Conservation (phyloP, 2,113 vertebrate species). For the Pterocles orientalis region DNA sequence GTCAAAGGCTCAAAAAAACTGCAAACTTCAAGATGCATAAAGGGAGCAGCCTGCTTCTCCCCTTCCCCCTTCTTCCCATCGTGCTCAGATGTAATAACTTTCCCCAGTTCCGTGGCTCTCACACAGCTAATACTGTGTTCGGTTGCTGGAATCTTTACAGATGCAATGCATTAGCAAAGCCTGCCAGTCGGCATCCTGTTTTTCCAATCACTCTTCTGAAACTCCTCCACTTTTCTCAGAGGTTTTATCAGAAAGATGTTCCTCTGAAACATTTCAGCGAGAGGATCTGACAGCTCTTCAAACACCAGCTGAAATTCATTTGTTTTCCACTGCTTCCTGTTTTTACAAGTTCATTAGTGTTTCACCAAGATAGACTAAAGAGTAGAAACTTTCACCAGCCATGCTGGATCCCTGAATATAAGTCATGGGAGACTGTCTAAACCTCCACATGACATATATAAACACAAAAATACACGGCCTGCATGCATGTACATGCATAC, state of each 20-base stretch:
- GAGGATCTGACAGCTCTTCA: slow-evolving; percentile 75
- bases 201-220: slow-evolving; percentile 73
- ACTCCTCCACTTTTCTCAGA: slow-evolving; percentile 82
- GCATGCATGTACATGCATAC: background rate
- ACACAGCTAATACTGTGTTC: slow-evolving; percentile 23
- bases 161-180: slow-evolving; percentile 63
- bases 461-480: background rate
- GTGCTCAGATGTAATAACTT: slow-evolving; percentile 63
- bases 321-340: slow-evolving; percentile 74
- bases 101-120: slow-evolving; percentile 32
- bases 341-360: slow-evolving; percentile 71
- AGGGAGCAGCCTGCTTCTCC: background rate
- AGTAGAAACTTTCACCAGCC: slow-evolving; percentile 48
- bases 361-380: slow-evolving; percentile 61
- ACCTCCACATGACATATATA: background rate
- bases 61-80: slow-evolving; percentile 45
- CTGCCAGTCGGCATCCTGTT: slow-evolving; percentile 76
- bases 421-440: background rate
- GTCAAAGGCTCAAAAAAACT: slow-evolving; percentile 24
- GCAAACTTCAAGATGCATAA: slow-evolving; percentile 18
- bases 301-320: slow-evolving; percentile 81
- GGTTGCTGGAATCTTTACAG: slow-evolving; percentile 54
- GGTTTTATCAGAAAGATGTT: slow-evolving; percentile 77
- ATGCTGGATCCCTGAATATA: background rate
- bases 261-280: slow-evolving; percentile 72